Conservation (phyloP, 2,888 invertebrate species). For the Tetrapedia diversipes region DNA sequence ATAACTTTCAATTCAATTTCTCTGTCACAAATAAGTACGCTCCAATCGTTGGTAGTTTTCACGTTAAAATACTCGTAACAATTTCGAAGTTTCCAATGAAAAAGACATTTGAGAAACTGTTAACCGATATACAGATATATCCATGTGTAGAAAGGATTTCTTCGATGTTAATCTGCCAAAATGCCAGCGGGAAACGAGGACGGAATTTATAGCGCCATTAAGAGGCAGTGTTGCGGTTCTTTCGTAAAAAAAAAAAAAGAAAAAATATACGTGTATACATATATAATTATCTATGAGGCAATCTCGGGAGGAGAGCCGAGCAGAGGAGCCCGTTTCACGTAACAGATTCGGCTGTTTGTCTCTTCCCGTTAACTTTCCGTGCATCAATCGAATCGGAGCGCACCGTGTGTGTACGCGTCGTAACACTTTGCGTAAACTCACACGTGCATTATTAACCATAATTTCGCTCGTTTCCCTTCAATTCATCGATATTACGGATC, state of each 20-base stretch:
- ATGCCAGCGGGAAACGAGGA: constrained; percentile 26
- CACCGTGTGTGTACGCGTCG: background rate
- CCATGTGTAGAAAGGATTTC: constrained; percentile 10
- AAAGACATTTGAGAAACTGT: background rate
- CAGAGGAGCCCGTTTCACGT: constrained; percentile 54
- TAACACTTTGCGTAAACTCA: constrained; percentile 16
- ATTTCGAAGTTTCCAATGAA: background rate
- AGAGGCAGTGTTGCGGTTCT: constrained; percentile 57
- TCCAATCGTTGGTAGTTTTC: no score
- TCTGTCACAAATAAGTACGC: no score
- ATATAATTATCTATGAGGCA: constrained; percentile 38
- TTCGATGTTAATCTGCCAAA: constrained; percentile 22
- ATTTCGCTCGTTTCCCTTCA: background rate
- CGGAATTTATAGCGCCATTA: constrained; percentile 57
- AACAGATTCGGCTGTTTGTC: constrained; percentile 63
- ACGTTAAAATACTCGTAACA: no score
- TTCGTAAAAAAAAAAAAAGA: constrained; percentile 42
- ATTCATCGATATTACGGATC: no score
- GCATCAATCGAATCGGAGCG: constrained; percentile 30
- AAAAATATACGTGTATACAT: constrained; percentile 12
- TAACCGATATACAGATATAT: constrained; percentile 39
- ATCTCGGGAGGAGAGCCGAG: constrained; percentile 37
- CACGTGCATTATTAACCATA: background rate
- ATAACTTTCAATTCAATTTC: no score
- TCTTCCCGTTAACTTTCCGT: constrained; percentile 64